These are phyloP conservation scores for Helostoma temminkii DNA, from an alignment of 2,797 vertebrate species.

Conservation along the genomic window DNA sequence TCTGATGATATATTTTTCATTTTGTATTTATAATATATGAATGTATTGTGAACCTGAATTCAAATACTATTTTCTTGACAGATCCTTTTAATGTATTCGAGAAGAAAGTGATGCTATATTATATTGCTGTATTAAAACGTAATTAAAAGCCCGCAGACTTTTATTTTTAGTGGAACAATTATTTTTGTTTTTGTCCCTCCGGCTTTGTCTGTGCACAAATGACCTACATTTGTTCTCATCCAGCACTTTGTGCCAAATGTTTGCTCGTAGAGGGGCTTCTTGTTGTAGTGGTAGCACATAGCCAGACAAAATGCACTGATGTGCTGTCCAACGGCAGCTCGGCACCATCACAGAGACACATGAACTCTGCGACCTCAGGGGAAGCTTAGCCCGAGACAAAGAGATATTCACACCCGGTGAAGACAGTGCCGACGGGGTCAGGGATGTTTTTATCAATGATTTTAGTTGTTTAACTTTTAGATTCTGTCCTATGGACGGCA, in stretches of 20 bases:
- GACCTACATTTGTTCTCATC: not conserved
- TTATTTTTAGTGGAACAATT: constrained; percentile 13
- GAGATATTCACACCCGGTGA: constrained; percentile 6
- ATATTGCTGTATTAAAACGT: constrained; percentile 76
- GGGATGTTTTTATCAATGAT: not conserved
- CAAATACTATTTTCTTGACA: constrained; percentile 79
- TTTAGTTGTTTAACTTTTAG: not conserved
- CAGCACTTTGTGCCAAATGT: not conserved
- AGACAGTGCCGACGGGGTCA: not conserved
- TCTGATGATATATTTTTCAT: constrained; percentile 64
- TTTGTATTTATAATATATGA: constrained; percentile 78
- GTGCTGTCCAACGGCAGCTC: constrained; percentile 55
- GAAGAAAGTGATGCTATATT: constrained; percentile 56
- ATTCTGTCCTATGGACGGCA: not conserved
- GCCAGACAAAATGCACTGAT: constrained; percentile 54
- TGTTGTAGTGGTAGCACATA: constrained; percentile 33
- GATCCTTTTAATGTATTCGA: constrained; percentile 74
- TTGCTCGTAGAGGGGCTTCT: not conserved
- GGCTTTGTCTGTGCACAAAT: constrained; percentile 9
- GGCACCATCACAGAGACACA: constrained; percentile 16
- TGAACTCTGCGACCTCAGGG: constrained; percentile 31
- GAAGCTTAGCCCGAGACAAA: not conserved
- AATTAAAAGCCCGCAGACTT: constrained; percentile 18
- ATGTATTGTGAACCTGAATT: constrained; percentile 72
- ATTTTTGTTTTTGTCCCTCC: constrained; percentile 1